A percentile compares a stretch with the other conserved stretches of the same genome.
Conservation (phyloP, 2,888 invertebrate genomes). For the Orthosia gracilis region DNA sequence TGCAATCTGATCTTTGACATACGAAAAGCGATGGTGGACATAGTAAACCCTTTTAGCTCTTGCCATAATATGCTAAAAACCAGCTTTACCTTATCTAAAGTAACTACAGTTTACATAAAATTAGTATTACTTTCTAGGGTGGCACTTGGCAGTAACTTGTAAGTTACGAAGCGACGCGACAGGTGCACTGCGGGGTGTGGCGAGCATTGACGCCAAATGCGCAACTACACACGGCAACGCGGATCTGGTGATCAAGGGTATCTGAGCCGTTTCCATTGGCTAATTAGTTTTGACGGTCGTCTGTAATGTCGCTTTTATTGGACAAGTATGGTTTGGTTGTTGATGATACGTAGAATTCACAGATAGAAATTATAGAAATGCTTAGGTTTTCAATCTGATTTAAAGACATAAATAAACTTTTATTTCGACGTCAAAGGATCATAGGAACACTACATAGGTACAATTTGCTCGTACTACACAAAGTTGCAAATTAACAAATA, state of each 20-base stretch:
- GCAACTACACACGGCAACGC: slow-evolving; percentile 16
- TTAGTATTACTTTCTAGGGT: slow-evolving; percentile 33
- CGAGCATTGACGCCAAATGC: slow-evolving; percentile 48
- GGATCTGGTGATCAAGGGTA: slow-evolving; percentile 17
- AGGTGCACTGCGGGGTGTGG: slow-evolving; percentile 44
- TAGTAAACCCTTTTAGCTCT: not conserved
- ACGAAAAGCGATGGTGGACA: no score
- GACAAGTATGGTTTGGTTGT: no score
- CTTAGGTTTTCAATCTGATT: no score
- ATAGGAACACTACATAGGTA: no score
- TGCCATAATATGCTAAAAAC: not conserved
- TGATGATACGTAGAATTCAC: no score
- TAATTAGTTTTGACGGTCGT: slow-evolving; percentile 11
- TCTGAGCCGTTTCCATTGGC: slow-evolving; percentile 41
- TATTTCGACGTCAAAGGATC: no score
- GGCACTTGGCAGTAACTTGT: slow-evolving; percentile 12
- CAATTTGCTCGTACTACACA: no score
- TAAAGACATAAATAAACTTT: no score
- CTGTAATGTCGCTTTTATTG: not conserved
- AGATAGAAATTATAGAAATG: no score
- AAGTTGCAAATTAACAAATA: no score
- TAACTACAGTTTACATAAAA: not conserved
- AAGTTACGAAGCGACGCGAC: slow-evolving; percentile 14
- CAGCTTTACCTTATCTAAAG: not conserved
- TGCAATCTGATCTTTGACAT: no score